These are phyloP conservation scores for Umimayanthus kanabou DNA, from an alignment of 92 coral and sea anemone genomes.

Conservation along the genomic window DNA sequence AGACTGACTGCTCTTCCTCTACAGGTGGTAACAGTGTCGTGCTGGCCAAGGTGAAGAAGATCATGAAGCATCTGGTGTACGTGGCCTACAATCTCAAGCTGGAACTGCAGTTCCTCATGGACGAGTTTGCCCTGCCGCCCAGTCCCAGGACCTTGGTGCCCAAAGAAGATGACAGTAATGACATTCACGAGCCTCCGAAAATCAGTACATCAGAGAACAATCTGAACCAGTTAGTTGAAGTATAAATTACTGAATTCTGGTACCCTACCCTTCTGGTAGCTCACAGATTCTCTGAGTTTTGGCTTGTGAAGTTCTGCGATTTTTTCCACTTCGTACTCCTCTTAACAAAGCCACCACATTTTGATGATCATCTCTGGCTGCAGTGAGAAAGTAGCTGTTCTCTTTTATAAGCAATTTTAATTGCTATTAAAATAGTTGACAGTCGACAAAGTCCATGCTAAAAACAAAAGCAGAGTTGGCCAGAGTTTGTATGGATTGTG, in stretches of 20 bases:
- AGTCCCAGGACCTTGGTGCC: constrained; percentile 38
- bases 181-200: background rate
- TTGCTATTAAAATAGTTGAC: no score
- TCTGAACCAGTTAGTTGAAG: constrained; percentile 8
- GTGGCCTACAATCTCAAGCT: constrained; percentile 87
- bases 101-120: constrained; percentile 87
- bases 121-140: constrained; percentile 90
- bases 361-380: no score
- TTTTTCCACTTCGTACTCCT: no score
- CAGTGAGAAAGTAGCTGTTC: no score
- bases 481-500: no score
- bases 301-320: no score
- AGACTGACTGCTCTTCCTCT: background rate
- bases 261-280: no score
- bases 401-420: no score
- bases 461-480: no score
- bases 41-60: constrained; percentile 78
- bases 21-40: constrained; percentile 73
- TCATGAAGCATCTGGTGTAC: constrained; percentile 77
- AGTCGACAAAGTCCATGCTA: no score
- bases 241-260: background rate
- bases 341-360: no score
- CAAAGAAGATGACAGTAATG: background rate
- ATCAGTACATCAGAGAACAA: constrained; percentile 36
- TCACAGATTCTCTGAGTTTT: no score